Base-by-base conservation (phyloP, 2,888 invertebrate species). In the Atrina japonica region DNA sequence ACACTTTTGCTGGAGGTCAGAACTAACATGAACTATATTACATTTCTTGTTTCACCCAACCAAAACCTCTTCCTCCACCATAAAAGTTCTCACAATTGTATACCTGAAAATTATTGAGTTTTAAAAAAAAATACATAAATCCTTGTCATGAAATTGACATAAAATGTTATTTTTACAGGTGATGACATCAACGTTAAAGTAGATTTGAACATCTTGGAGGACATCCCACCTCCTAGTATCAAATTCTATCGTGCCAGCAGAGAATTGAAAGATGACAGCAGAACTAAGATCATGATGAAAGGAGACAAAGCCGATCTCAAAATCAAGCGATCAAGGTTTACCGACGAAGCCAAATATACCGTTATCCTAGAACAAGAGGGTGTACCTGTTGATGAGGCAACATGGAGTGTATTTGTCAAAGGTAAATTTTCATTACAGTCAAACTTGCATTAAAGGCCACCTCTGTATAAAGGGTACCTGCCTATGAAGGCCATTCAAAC, bases 321-420 rank as follows among this genome's bases (percentile, higher is more conserved):
- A 90, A 97, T 99, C 93, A 94, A 96, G 85, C 99, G 99, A 93
- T 94, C 97, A 81, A 97, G 98, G 89, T 96, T 97, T 55, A 96
- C 96, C 87, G 99, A 99, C 94, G 98, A 99, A 92, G 97, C 97
- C 64, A 96, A 95, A 92, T 99, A 98, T 92, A 96, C 95, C 90
- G 93, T 98, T 87, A 95, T 96, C 80, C 94, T 99, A 79, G 95
- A 95, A 89, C 98, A 99, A 94, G 96, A 97, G 88, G 99, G 99
- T 71, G 96, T 97, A 29, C 82, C 83, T 3, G 83, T 87, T 90
- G 99, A 99, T 91, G 94, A 96, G 0, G 97, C 97, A 72, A 98
- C 98, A 91, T 96, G 97, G 94, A 95, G 95, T 88, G 94, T 99
- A 80, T 98, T 97, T 91, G 98, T 99, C 73, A 98, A 98, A 86